Conservation (phyloP, 2,888 invertebrate genomes). For the Dolichopus griseipennis region DNA sequence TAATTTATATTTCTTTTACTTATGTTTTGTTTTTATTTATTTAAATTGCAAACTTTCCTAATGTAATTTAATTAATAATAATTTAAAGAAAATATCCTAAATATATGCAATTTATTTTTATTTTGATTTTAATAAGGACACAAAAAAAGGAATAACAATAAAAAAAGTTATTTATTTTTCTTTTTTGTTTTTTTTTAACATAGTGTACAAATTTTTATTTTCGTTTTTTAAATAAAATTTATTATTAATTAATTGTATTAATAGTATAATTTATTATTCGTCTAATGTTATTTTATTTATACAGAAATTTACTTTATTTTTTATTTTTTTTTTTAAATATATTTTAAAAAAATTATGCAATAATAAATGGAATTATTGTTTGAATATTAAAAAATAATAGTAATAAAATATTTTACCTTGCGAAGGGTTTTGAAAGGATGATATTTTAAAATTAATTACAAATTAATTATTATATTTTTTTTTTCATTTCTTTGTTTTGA, state of each 20-base stretch:
- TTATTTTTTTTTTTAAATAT: too few relatives aligned
- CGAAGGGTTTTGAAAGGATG: too few relatives aligned
- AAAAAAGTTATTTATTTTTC: not conserved
- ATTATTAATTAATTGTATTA: not conserved
- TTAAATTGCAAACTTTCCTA: conserved; percentile 1
- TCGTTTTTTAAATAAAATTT: not conserved
- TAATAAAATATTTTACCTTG: too few relatives aligned
- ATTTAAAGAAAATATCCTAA: conserved; percentile 5
- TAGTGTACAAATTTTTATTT: not conserved
- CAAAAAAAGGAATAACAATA: conserved; percentile 5
- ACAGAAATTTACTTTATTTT: too few relatives aligned
- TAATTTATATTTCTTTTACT: not conserved
- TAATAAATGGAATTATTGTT: too few relatives aligned
- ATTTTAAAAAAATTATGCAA: too few relatives aligned
- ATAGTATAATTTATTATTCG: not conserved
- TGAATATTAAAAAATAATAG: too few relatives aligned
- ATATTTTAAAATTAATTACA: too few relatives aligned
- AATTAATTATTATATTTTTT: too few relatives aligned
- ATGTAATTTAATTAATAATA: not conserved
- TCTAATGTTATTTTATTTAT: not conserved
- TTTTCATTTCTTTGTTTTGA: too few relatives aligned
- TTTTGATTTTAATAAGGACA: conserved; percentile 2
- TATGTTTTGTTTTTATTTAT: not conserved
- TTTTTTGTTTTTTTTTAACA: not conserved
- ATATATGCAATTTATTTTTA: not conserved